Evolutionary conservation across 1,140 invertebrate genomes (phyloP).

Genomic region (Atta colombica): DNA sequence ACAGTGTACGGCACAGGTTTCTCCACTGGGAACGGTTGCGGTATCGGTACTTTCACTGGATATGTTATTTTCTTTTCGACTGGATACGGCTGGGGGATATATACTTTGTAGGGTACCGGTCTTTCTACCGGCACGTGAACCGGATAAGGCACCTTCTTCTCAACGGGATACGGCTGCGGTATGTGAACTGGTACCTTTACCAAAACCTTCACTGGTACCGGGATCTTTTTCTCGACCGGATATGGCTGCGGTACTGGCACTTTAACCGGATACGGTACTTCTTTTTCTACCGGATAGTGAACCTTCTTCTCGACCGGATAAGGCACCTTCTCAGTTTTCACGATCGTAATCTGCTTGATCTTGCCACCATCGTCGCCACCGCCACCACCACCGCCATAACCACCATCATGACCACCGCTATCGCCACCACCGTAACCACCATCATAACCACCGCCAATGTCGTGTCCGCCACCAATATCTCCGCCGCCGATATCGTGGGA

Average conservation of each 20-base stretch:
- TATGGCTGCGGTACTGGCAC: slow-evolving; percentile 89
- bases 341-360: slow-evolving; percentile 87
- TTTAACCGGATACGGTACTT: slow-evolving; percentile 88
- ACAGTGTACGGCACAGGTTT: slow-evolving; percentile 84
- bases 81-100: slow-evolving; percentile 88
- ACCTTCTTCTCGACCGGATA: slow-evolving; percentile 89
- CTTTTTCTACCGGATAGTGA: slow-evolving; percentile 89
- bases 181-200: slow-evolving; percentile 90
- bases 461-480: slow-evolving; percentile 27
- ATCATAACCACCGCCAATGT: slow-evolving; percentile 42
- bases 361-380: slow-evolving; percentile 71
- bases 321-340: slow-evolving; percentile 89
- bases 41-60: slow-evolving; percentile 80
- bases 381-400: slow-evolving; percentile 56
- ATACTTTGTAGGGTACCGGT: slow-evolving; percentile 89
- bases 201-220: slow-evolving; percentile 89
- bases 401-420: slow-evolving; percentile 38
- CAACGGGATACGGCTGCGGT: slow-evolving; percentile 90
- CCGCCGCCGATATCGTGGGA: slow-evolving; percentile 24
- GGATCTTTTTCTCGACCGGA: slow-evolving; percentile 90
- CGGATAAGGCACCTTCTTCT: slow-evolving; percentile 90
- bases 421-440: slow-evolving; percentile 31
- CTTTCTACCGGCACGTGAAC: slow-evolving; percentile 91
- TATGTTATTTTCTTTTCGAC: slow-evolving; percentile 84
- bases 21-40: slow-evolving; percentile 82